Evolutionary conservation across 2,797 vertebrate genomes (phyloP), one percentile per base, ranked within the genome.

Genomic region (Heliangelus exortis): DNA sequence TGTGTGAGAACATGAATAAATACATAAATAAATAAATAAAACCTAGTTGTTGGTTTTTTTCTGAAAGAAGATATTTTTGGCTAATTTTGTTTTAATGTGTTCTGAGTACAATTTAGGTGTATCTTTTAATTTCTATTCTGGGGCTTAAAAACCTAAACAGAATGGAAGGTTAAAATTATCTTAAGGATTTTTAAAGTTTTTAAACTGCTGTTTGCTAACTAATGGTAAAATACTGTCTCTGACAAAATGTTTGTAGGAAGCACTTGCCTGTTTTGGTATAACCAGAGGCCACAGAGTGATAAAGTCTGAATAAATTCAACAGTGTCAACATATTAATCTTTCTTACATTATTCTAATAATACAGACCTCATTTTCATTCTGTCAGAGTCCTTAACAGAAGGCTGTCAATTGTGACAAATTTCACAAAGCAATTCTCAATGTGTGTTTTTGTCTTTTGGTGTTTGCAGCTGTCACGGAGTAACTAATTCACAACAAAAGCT

Each of bases 351-450:
- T 79, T 90, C 71, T 74, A 50, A 95, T 67, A 88, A 63, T 61
- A 45, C 43, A 81, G 33, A 68, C 6, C n/a, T 16, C 10, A 51
- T 94, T 94, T 93, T 26, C 63, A 82, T 95, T 92, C 67, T 89
- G 63, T 73, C 58, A 82, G 31, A 89, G 77, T 59, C 45, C 77
- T 90, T 92, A 94, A 73, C 74, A 93, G 90, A 93, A 90, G 71
- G 77, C 67, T 96, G 92, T 93, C 77, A 87, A 16, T 86, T 91
- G 71, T 84, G 74, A 95, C 66, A 95, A 91, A 93, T 92, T 87
- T 90, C 76, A 82, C 73, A 91, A 88, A 86, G 47, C 5, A 78
- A 17, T 61, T 79, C 29, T 79, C 84, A 39, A 53, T 69, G 22
- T 77, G 7, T 67, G 48, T 87, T 95, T 96, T 57, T 12, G 15